A percentile compares a stretch with the other conserved stretches of the same genome.
These are phyloP conservation scores for Parapsyche elsis DNA, from an alignment of 1,140 invertebrate genomes.

Conservation along the genomic window DNA sequence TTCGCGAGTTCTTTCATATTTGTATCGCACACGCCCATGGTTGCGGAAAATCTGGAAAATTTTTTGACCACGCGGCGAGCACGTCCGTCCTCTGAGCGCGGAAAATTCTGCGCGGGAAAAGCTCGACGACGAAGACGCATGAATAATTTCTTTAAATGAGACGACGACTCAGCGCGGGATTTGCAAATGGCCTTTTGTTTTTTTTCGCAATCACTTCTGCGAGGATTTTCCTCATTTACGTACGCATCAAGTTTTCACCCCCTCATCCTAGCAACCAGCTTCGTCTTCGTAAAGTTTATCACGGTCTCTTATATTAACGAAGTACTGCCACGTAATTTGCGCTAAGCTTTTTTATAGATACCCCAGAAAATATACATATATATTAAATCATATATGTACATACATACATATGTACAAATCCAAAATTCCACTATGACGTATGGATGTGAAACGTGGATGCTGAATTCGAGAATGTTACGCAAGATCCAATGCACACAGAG, in stretches of 20 bases:
- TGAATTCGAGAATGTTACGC: too few species aligned
- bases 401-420: too few species aligned
- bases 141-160: constrained; percentile 35
- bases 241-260: constrained; percentile 26
- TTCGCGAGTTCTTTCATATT: constrained; percentile 51
- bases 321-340: not conserved
- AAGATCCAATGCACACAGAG: too few species aligned
- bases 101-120: not conserved
- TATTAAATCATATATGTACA: not conserved
- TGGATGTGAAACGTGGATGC: too few species aligned
- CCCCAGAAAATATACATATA: not conserved
- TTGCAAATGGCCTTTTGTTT: constrained; percentile 38
- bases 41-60: not conserved
- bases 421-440: too few species aligned
- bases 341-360: constrained; percentile 1
- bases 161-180: constrained; percentile 5
- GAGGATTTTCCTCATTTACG: constrained; percentile 39
- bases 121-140: not conserved
- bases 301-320: not conserved
- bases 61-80: not conserved
- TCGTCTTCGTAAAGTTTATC: constrained; percentile 32
- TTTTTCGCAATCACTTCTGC: constrained; percentile 42
- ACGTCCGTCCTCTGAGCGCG: not conserved
- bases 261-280: not conserved
- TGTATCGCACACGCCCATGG: constrained; percentile 38